These are phyloP conservation scores for Ophioninae sp. DNA, from an alignment of 2,888 invertebrate species.

Conservation along the genomic window DNA sequence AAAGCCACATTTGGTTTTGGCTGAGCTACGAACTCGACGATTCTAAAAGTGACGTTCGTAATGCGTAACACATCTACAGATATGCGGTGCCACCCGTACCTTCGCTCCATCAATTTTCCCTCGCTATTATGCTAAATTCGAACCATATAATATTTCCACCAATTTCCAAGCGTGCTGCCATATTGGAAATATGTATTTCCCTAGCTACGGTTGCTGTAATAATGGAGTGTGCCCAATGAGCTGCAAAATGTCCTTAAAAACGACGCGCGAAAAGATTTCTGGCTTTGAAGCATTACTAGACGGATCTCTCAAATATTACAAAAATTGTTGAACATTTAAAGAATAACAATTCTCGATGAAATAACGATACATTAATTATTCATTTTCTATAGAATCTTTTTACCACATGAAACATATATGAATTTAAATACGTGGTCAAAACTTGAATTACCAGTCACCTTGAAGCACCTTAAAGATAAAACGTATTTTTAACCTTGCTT, in stretches of 20 bases:
- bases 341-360: no score
- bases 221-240: background rate
- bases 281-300: background rate
- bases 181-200: background rate
- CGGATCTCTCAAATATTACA: background rate
- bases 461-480: no score
- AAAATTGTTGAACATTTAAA: no score
- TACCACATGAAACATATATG: no score
- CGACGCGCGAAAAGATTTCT: background rate
- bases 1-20: conserved; percentile 68
- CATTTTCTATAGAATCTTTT: no score
- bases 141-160: conserved; percentile 34
- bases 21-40: conserved; percentile 47
- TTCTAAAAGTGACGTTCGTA: conserved; percentile 48
- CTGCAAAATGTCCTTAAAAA: background rate
- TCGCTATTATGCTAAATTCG: conserved; percentile 47
- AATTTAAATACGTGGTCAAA: no score
- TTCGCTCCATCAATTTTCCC: conserved; percentile 46
- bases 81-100: conserved; percentile 5
- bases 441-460: no score
- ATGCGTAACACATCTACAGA: conserved; percentile 24
- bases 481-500: no score
- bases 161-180: conserved; percentile 32
- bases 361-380: no score
- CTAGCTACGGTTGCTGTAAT: background rate